Percentiles rank a stretch among this genome's conserved stretches.
These are phyloP conservation scores for Linepithema humile DNA, from an alignment of 1,140 invertebrate species.

Conservation along the genomic window DNA sequence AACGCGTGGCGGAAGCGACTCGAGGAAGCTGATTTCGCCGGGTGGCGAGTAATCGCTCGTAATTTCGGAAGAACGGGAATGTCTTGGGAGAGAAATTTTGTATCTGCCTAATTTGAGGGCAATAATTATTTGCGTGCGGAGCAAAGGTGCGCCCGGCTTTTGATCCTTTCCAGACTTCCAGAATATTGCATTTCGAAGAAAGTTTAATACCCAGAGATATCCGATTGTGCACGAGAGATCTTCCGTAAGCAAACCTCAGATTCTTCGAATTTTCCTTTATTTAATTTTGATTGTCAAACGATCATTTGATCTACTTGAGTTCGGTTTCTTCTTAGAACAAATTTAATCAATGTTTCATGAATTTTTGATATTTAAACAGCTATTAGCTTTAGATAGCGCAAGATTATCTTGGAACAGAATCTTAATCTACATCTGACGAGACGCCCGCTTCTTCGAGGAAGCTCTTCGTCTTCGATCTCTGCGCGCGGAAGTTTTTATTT, in stretches of 20 bases:
- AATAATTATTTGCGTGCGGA: constrained; percentile 46
- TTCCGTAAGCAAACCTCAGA: background rate
- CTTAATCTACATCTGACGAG: no score
- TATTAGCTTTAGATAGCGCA: background rate
- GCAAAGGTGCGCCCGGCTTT: background rate
- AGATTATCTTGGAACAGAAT: background rate
- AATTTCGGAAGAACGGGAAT: constrained; percentile 35
- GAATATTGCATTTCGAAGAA: background rate
- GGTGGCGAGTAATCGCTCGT: constrained; percentile 18
- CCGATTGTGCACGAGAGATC: background rate
- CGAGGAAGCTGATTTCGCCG: constrained; percentile 23
- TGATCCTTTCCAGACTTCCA: constrained; percentile 12
- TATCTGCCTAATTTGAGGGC: constrained; percentile 25
- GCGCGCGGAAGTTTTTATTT: constrained; percentile 46
- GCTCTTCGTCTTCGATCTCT: background rate
- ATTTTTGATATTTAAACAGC: background rate
- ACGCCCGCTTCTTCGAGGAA: constrained; percentile 33
- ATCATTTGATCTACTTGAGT: no score
- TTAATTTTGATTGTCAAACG: background rate
- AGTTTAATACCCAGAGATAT: background rate
- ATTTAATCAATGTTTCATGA: background rate
- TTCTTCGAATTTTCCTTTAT: background rate
- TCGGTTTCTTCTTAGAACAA: background rate
- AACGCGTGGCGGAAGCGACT: constrained; percentile 14
- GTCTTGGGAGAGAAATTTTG: constrained; percentile 35